Conservation (phyloP, 2,888 invertebrate genomes). For the Isotomurus palustris region DNA sequence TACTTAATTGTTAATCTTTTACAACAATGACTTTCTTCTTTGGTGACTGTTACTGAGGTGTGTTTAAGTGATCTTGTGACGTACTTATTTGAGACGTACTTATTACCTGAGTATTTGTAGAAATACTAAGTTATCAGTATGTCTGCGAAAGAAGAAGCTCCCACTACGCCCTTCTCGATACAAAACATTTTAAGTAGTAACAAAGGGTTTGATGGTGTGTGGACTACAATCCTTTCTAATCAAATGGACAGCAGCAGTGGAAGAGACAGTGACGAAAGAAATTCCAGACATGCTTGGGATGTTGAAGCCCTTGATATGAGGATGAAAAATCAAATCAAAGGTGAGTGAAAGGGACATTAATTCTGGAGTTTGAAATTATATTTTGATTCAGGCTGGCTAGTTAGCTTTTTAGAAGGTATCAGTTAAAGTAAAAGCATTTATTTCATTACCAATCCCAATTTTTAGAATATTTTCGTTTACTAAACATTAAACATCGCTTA, state of each 20-base stretch:
- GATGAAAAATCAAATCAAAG: slow-evolving; percentile 45
- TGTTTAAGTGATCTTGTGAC: no score
- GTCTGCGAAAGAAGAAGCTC: slow-evolving; percentile 30
- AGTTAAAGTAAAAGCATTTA: background rate
- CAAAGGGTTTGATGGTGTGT: slow-evolving; percentile 42
- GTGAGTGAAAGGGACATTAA: slow-evolving; percentile 23
- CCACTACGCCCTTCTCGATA: slow-evolving; percentile 47
- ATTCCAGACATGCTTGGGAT: slow-evolving; percentile 37
- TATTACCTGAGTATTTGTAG: no score
- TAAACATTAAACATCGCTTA: background rate
- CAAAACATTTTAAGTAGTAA: slow-evolving; percentile 48
- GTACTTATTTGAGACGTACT: no score
- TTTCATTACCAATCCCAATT: background rate
- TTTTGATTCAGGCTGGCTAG: no score
- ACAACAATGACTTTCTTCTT: no score
- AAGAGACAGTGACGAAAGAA: slow-evolving; percentile 13
- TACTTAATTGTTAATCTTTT: no score
- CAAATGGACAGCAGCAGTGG: slow-evolving; percentile 13
- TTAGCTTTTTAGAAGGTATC: background rate
- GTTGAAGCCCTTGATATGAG: slow-evolving; percentile 45
- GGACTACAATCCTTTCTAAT: slow-evolving; percentile 39
- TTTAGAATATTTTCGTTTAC: background rate
- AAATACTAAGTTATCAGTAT: background rate
- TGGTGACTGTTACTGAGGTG: no score
- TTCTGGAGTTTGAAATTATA: no score